These are phyloP conservation scores for Thalassophryne amazonica DNA, from an alignment of 2,797 vertebrate genomes.

Conservation along the genomic window DNA sequence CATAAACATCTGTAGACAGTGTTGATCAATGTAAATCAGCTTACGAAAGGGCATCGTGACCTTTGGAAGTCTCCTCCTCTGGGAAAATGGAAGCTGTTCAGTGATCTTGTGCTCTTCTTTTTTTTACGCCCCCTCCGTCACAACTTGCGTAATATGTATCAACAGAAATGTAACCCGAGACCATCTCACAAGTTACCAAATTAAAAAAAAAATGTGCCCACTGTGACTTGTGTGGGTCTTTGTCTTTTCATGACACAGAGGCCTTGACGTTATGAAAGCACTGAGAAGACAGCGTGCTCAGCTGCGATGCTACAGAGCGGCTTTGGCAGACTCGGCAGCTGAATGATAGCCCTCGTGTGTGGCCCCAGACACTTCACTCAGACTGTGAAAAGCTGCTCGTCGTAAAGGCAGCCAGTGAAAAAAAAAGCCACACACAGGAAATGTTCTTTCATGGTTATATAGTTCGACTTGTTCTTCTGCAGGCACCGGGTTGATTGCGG, in stretches of 20 bases:
- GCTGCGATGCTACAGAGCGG: conserved; percentile 25
- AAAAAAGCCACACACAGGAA: conserved; percentile 20
- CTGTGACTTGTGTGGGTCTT: conserved; percentile 31
- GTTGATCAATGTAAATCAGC: conserved; percentile 74
- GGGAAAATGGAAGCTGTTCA: conserved; percentile 35
- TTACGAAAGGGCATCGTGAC: conserved; percentile 59
- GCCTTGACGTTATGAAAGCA: conserved; percentile 44
- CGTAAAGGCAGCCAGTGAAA: conserved; percentile 33
- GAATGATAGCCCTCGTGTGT: conserved; percentile 53
- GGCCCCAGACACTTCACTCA: conserved; percentile 48
- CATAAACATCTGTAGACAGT: conserved; percentile 53
- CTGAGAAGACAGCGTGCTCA: conserved; percentile 26
- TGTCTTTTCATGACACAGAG: conserved; percentile 42
- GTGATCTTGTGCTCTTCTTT: conserved; percentile 24
- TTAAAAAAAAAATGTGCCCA: conserved; percentile 36
- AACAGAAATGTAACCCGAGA: conserved; percentile 36
- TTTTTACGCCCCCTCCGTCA: neutral
- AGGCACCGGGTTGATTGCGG: conserved; percentile 4
- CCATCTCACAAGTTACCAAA: conserved; percentile 36
- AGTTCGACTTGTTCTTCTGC: conserved; percentile 8
- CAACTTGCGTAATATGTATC: conserved; percentile 41
- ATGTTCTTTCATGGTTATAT: conserved; percentile 22
- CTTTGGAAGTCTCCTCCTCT: conserved; percentile 66
- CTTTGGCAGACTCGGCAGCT: conserved; percentile 37
- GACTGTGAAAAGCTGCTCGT: conserved; percentile 40